Evolutionary conservation across 2,113 vertebrate genomes (phyloP), one percentile per base, ranked within the genome.

Genomic region (Varanus komodoensis): DNA sequence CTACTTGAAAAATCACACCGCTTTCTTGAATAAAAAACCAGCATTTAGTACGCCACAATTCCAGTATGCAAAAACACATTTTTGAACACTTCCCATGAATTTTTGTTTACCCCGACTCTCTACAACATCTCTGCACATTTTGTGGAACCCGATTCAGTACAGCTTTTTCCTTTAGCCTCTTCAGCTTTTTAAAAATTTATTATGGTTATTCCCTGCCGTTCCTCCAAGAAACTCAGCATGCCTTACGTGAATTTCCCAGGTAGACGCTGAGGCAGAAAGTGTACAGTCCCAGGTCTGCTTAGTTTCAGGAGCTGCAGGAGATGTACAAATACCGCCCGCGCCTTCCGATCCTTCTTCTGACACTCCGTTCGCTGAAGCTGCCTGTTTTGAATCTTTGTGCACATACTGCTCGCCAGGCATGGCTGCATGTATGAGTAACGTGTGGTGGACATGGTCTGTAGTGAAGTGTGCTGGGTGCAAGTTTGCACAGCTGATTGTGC

Each of bases 1-100:
- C 8, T 93, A 38, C 87, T 34, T 92, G 89, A 87, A 93, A 95
- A 94, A 92, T 94, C 25, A 91, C 78, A 82, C 91, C 91, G 52
- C 34, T 89, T 87, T 48, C 23, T 84, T 93, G 19, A 27, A 0
- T 87, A 84, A 93, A 48, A 54, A 92, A 67, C 34, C 90, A 44
- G 38, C 38, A 44, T 44, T 44, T 44, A 44, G 38, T 29, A 15
- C 25, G n/a, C 4, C n/a, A 67, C 23, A 38, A 61, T 44, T 2
- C 57, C 0, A 0, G 6, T 5, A 80, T 27, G 86, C 54, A 71
- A 67, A 21, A 9, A 64, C 17, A 15, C 0, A 0, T 4, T 0
- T 0, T 8, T 25, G 0, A 87, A n/a, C 29, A 6, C 87, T 12
- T 80, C 5, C 82, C 52, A 3, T 23, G 52, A 38, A 86, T 38